Conservation (phyloP, 2,797 vertebrate genomes). For the Hephaestus fuliginosus region DNA sequence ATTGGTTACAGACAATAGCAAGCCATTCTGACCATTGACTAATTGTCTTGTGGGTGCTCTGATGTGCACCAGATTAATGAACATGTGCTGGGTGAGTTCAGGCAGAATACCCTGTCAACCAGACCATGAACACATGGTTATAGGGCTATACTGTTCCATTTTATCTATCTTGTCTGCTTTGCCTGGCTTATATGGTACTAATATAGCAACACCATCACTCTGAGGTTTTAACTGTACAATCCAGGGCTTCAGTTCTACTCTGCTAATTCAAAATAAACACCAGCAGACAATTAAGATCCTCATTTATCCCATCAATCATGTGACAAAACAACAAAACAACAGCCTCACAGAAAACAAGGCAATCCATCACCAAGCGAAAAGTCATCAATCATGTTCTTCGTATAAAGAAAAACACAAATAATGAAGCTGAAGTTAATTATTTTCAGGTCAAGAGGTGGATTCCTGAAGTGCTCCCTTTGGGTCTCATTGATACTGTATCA, state of each 20-base stretch:
- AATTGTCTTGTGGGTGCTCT: conserved; percentile 72
- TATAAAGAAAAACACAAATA: conserved; percentile 27
- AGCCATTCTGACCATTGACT: conserved; percentile 65
- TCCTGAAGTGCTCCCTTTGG: conserved; percentile 43
- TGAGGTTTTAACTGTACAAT: conserved; percentile 45
- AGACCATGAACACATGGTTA: conserved; percentile 70
- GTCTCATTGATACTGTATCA: conserved; percentile 29
- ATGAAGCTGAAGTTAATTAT: conserved; percentile 52
- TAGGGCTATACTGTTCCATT: conserved; percentile 49
- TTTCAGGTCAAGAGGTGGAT: conserved; percentile 59
- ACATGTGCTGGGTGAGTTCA: conserved; percentile 73
- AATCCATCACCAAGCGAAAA: conserved; percentile 60
- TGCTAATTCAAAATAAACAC: conserved; percentile 54
- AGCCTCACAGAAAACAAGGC: conserved; percentile 51
- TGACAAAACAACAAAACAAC: conserved; percentile 57
- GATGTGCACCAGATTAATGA: conserved; percentile 78
- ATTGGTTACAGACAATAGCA: conserved; percentile 57
- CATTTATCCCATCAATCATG: conserved; percentile 69
- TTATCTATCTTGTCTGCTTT: conserved; percentile 30
- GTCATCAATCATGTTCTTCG: conserved; percentile 57
- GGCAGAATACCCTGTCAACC: conserved; percentile 69
- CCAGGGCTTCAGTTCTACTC: conserved; percentile 15
- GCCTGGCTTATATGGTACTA: conserved; percentile 6
- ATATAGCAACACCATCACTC: conserved; percentile 1
- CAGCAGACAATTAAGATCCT: conserved; percentile 43